Evolutionary conservation across 2,797 vertebrate species (phyloP).

Genomic region (Pygocentrus nattereri): DNA sequence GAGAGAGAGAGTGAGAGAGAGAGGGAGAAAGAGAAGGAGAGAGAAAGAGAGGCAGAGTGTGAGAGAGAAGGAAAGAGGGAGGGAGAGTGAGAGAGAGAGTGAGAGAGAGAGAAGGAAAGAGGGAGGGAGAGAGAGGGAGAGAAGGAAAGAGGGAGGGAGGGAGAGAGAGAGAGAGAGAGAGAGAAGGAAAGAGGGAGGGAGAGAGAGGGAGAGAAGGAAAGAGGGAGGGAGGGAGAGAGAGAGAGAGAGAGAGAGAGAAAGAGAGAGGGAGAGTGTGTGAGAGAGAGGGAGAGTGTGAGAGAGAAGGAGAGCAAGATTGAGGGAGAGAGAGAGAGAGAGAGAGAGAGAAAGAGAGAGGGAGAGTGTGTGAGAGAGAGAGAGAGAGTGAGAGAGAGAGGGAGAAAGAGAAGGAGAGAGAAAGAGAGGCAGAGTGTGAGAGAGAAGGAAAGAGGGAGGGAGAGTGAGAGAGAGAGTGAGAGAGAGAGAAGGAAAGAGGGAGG

Average conservation of each 20-base stretch:
- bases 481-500: conserved; percentile 39
- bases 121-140: too few relatives aligned
- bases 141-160: conserved; percentile 22
- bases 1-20: too few relatives aligned
- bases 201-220: background rate
- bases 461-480: conserved; percentile 39
- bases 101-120: background rate
- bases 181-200: background rate
- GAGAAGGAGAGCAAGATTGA: background rate
- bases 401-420: background rate
- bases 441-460: too few relatives aligned
- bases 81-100: too few relatives aligned
- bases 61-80: background rate
- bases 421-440: background rate
- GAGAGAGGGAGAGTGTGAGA: background rate
- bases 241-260: conserved; percentile 46
- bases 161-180: conserved; percentile 25
- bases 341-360: conserved; percentile 16
- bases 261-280: conserved; percentile 8
- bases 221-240: too few relatives aligned
- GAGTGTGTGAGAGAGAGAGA: too few relatives aligned
- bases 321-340: too few relatives aligned
- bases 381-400: conserved; percentile 18
- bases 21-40: conserved; percentile 30
- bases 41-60: conserved; percentile 26